Conservation (phyloP, 2,797 vertebrate species). For the Microhierax caerulescens region DNA sequence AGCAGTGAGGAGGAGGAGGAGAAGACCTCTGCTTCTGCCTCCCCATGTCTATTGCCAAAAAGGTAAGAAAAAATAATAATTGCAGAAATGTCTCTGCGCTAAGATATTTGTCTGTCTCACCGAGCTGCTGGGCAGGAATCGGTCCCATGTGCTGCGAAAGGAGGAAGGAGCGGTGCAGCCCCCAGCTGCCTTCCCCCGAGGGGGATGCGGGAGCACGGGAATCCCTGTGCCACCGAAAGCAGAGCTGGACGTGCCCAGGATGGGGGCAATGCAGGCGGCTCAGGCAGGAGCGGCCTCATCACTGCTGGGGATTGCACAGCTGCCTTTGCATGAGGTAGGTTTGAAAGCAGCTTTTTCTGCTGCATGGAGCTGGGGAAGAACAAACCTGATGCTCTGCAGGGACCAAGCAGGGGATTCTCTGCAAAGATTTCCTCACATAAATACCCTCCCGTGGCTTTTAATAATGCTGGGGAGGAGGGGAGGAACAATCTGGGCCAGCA, state of each 20-base stretch:
- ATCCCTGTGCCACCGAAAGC: fast-evolving
- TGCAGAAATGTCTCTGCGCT: not conserved
- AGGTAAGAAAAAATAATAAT: not conserved
- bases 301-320: not conserved
- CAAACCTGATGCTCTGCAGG: not conserved
- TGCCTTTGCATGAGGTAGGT: not conserved
- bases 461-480: not conserved
- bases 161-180: not conserved
- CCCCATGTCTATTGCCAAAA: not conserved
- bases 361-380: not conserved
- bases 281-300: not conserved
- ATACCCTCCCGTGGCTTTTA: slow-evolving; percentile 16
- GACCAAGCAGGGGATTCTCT: not conserved
- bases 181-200: fast-evolving
- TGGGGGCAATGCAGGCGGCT: not conserved
- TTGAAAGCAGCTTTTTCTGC: not conserved
- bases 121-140: not conserved
- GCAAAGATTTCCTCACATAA: not conserved
- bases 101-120: not conserved
- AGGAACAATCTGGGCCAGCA: not conserved
- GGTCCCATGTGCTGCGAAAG: no score
- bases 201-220: fast-evolving
- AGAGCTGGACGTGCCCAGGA: not conserved
- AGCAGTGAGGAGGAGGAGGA: not conserved
- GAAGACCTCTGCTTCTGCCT: not conserved